Conservation (phyloP, 2,113 vertebrate species). For the Ageneiosus marmoratus region DNA sequence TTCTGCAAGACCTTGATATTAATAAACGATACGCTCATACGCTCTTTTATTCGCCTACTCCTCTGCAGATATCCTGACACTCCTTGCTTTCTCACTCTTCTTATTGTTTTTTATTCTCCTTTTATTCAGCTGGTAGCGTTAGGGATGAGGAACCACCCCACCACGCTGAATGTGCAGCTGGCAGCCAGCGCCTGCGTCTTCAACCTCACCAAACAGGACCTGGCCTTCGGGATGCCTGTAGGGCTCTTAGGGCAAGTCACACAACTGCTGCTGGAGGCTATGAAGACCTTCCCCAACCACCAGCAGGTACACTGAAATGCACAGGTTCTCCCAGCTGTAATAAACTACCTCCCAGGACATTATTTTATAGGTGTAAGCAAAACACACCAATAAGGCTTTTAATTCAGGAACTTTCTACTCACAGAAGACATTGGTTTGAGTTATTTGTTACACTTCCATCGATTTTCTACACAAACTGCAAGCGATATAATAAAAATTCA, state of each 20-base stretch:
- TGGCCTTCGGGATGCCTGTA: constrained; percentile 93
- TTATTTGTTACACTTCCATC: too few species aligned
- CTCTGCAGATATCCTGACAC: background rate
- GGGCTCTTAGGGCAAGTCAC: constrained; percentile 88
- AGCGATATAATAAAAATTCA: too few species aligned
- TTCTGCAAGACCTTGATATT: background rate
- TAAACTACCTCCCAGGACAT: background rate
- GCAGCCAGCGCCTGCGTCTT: constrained; percentile 97
- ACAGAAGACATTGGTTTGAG: background rate
- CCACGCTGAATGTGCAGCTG: constrained; percentile 93
- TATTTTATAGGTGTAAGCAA: background rate
- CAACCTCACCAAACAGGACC: constrained; percentile 96
- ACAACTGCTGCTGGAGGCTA: constrained; percentile 92
- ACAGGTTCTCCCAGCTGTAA: background rate
- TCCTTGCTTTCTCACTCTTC: background rate
- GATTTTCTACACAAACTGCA: too few species aligned
- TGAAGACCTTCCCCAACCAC: constrained; percentile 98
- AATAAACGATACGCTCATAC: background rate
- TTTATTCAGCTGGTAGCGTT: constrained; percentile 85
- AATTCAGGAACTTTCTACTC: background rate
- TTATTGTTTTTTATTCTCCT: background rate
- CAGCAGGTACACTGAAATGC: constrained; percentile 75
- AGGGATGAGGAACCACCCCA: constrained; percentile 96
- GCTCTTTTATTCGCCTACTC: background rate
- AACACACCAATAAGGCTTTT: background rate